Base-by-base conservation (phyloP, 2,888 invertebrate genomes). In the Trichopoda pennipes region DNA sequence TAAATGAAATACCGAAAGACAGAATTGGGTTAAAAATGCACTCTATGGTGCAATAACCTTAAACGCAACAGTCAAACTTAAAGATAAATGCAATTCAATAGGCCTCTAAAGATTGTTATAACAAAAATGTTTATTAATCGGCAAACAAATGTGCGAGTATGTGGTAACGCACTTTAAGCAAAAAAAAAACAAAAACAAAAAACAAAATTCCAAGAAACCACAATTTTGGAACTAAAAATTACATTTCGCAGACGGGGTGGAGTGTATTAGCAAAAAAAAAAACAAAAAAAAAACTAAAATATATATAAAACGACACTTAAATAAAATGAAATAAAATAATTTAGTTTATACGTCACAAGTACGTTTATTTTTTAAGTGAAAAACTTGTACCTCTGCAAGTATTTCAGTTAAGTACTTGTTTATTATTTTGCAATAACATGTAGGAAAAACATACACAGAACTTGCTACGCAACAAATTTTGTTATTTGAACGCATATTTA, bases 11-110 rank as follows among this genome's bases (percentile, higher is more conserved):
- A 66, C 35, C 66, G 60, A 85, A 85, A 86, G 85, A 89, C 89
- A 88, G 88, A 88, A 87, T 88, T 87, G 86, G 88, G 88, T 89
- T 88, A 86, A 86, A 85, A 87, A 84, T 88, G 87, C 49, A 70
- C 88, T 73, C 53, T 63, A 47, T 61, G 73, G 72, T 73, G 76
- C 80, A 80, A 80, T 51, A 76, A 66, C 72, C 82, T 51, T n/a
- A 66, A 72, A 53, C 12, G 42, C 23, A 56, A 21, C 21, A 49
- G 6, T 19, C 51, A 44, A 32, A 64, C 16, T 19, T 7, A 19
- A 58, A 17, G 23, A 28, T 19, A 76, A 55, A 19, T 49, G 35
- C 28, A 56, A 77, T 64, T 70, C 73, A 66, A 68, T 79, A 73
- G 79, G 79, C 68, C 73, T n/a, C n/a, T 60, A 68, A 56, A 73